phyloP scores from a whole-genome alignment of 2,888 invertebrate species.

The Masnerella sp. region DNA sequence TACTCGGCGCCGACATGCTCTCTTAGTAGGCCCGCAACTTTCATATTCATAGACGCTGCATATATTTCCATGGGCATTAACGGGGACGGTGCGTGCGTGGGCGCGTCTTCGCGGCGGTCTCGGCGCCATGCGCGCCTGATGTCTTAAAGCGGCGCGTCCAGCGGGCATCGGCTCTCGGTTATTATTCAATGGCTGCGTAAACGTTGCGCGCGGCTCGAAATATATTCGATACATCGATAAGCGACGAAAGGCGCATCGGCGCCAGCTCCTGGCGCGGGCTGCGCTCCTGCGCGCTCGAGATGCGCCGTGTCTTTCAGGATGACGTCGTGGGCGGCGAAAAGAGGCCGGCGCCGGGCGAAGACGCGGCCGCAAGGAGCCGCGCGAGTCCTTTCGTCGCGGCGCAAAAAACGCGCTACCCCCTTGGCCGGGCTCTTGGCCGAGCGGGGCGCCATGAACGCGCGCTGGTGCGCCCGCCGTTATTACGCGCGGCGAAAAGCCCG shows the following conservation, averaged over 20 bases:
- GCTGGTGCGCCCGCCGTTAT: constrained; percentile 71
- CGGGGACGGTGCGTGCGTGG: constrained; percentile 25
- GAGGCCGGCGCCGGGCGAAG: constrained; percentile 60
- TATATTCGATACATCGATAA: constrained; percentile 69
- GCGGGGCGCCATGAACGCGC: constrained; percentile 74
- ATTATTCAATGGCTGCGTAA: constrained; percentile 59
- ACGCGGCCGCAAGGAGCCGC: constrained; percentile 64
- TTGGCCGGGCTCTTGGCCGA: constrained; percentile 77
- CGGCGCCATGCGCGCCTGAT: constrained; percentile 68
- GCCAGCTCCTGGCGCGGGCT: constrained; percentile 68
- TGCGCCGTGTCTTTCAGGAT: constrained; percentile 73
- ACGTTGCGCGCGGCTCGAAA: constrained; percentile 54
- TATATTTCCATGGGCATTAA: constrained; percentile 71
- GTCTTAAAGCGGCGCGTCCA: constrained; percentile 67
- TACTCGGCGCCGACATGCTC: constrained; percentile 65
- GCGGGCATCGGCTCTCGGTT: constrained; percentile 65
- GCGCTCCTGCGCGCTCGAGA: constrained; percentile 73
- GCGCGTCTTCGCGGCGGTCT: too few relatives aligned
- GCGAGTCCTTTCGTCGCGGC: constrained; percentile 64
- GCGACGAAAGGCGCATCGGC: constrained; percentile 41
- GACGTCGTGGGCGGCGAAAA: constrained; percentile 66
- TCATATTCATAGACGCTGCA: constrained; percentile 74
- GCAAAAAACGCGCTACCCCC: constrained; percentile 77
- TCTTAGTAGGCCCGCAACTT: constrained; percentile 72
- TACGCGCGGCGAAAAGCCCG: constrained; percentile 56